A percentile compares a stretch with the other conserved stretches of the same genome.
Evolutionary conservation across 2,113 vertebrate genomes (phyloP).

Genomic region (Zosterops lateralis): DNA sequence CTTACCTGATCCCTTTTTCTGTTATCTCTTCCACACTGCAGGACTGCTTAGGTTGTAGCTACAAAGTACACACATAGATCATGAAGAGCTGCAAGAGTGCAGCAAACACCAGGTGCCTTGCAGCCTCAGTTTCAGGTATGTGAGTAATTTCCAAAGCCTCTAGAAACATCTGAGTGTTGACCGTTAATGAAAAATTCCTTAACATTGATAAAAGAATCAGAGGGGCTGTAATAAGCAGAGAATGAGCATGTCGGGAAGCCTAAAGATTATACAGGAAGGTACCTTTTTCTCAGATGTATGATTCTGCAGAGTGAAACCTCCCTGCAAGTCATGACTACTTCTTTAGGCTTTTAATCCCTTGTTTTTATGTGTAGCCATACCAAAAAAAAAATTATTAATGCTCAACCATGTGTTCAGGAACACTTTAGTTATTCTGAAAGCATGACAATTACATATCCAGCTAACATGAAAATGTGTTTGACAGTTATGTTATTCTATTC

Average conservation of each 20-base stretch:
- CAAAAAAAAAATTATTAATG: not conserved
- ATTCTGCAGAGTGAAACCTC: not conserved
- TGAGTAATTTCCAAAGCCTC: not conserved
- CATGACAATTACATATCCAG: not conserved
- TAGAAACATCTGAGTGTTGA: not conserved
- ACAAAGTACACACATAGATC: rapidly evolving
- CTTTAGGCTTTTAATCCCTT: not conserved
- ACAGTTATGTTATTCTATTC: not conserved
- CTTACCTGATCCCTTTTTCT: not conserved
- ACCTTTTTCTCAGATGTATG: not conserved
- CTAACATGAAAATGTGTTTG: not conserved
- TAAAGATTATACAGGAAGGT: not conserved
- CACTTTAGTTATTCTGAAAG: not conserved
- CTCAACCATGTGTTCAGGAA: not conserved
- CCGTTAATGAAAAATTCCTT: not conserved
- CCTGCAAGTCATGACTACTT: not conserved
- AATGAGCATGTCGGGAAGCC: not conserved
- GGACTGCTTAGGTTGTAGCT: not conserved
- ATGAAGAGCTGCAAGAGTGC: rapidly evolving
- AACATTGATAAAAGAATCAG: not conserved
- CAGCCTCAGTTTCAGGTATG: not conserved
- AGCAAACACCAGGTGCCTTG: not conserved
- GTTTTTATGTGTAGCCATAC: not conserved
- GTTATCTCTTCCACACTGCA: not conserved
- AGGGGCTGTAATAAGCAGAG: not conserved